Evolutionary conservation across 2,113 vertebrate genomes (phyloP).

Genomic region (Corvus moneduloides): DNA sequence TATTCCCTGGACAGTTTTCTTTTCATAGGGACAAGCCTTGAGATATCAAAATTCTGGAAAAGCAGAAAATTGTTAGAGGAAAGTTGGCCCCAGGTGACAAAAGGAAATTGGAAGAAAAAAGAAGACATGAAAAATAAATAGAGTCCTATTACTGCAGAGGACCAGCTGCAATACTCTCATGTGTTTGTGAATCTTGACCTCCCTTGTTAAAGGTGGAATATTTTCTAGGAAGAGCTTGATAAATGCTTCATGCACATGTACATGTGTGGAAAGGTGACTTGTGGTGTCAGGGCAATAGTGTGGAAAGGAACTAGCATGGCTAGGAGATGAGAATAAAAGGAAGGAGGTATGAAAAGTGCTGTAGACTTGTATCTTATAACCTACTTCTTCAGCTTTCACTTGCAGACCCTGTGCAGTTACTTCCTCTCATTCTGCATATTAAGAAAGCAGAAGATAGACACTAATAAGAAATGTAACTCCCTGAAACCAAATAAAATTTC

Average conservation of each 20-base stretch:
- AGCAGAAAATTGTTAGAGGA: not conserved
- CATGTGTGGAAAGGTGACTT: not conserved
- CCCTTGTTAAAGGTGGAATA: not conserved
- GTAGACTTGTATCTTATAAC: not conserved
- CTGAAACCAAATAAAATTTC: not conserved
- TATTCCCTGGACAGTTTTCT: not conserved
- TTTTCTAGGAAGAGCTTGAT: not conserved
- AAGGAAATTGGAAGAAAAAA: not conserved
- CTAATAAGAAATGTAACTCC: not conserved
- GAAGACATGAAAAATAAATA: not conserved
- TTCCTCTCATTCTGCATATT: not conserved
- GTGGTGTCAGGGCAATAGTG: not conserved
- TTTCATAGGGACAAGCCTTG: not conserved
- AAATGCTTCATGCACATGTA: not conserved
- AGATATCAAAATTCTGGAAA: not conserved
- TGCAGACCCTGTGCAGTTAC: not conserved
- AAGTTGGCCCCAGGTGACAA: not conserved
- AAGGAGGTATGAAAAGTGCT: rapidly evolving
- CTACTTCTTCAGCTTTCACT: not conserved
- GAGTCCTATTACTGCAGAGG: not conserved
- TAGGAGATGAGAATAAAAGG: not conserved
- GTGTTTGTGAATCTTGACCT: not conserved
- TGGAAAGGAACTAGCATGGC: not conserved
- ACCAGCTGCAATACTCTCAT: not conserved
- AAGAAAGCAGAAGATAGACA: not conserved